Conservation (phyloP, 53 echinoderm and acorn worm genomes). For the Holothuria leucospilota region DNA sequence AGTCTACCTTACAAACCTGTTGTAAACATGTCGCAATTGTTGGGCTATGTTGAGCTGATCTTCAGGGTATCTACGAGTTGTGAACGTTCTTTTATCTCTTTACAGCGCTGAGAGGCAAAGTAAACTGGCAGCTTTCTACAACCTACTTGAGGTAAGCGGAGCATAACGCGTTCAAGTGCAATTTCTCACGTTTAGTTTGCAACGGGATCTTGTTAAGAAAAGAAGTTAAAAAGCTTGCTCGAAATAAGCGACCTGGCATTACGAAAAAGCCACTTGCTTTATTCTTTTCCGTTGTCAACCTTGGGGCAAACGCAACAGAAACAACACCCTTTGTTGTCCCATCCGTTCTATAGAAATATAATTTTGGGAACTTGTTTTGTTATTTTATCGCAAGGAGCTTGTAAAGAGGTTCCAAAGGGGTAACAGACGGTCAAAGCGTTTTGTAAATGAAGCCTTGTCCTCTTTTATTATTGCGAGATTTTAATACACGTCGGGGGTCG, state of each 20-base stretch:
- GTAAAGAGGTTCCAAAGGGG: constrained; percentile 42
- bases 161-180: constrained; percentile 37
- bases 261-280: constrained; percentile 27
- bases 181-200: constrained; percentile 41
- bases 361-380: constrained; percentile 47
- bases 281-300: constrained; percentile 38
- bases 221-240: constrained; percentile 27
- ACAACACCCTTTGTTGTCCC: constrained; percentile 47
- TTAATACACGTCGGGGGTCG: constrained; percentile 32
- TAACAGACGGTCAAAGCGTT: constrained; percentile 29
- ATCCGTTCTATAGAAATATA: constrained; percentile 36
- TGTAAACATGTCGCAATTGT: no score
- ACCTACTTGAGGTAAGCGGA: constrained; percentile 38
- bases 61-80: constrained; percentile 30
- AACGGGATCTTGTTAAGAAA: constrained; percentile 27
- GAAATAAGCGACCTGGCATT: constrained; percentile 32
- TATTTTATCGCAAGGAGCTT: constrained; percentile 41
- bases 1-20: no score
- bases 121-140: constrained; percentile 30
- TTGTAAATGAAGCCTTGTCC: constrained; percentile 16
- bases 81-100: constrained; percentile 11
- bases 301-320: constrained; percentile 40
- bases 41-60: background rate
- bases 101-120: constrained; percentile 35
- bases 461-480: constrained; percentile 28